Evolutionary conservation across 2,888 invertebrate genomes (phyloP), one percentile per base, ranked within the genome.

Genomic region (Spodoptera exigua): DNA sequence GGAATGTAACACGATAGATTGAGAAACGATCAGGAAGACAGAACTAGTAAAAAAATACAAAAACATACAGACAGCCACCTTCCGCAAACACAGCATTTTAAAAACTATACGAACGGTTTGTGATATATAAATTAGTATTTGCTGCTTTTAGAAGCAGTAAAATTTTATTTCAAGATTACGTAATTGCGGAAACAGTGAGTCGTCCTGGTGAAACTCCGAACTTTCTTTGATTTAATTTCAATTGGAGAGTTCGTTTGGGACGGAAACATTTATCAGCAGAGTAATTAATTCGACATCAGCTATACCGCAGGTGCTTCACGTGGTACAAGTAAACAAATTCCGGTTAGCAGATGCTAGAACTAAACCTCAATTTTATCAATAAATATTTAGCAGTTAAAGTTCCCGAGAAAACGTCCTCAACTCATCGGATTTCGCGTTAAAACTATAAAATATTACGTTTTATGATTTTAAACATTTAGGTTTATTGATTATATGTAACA

Each of bases 301-400:
- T 65, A 69, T 55, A 51, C 39, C 56, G 47, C 68, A 71, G 70
- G 61, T 75, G 69, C 58, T 69, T 62, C 67, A 49, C 45, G 5
- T 45, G 64, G 61, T 64, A 55, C 54, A 74, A 58, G 51, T 60
- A 69, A 69, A 72, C 64, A 70, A 43, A 56, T 65, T 54, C 44
- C 62, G 67, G 66, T 65, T 57, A 64, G 51, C 81, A 82, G 79
- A 81, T 80, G 80, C 54, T 59, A 41, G 59, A 56, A 68, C 70
- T 72, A 78, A 79, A 79, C 79, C 71, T 68, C 67, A 79, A 79
- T 75, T 66, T 57, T 48, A 74, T 68, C 74, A 70, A 80, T 75
- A 81, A 79, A 81, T 53, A 49, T 69, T 70, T 73, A 73, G 76
- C 54, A 57, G 73, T 60, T 51, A 61, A 78, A 69, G 49, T 75